Evolutionary conservation across 1,140 invertebrate species (phyloP).

Genomic region (Nilaparvata lugens): DNA sequence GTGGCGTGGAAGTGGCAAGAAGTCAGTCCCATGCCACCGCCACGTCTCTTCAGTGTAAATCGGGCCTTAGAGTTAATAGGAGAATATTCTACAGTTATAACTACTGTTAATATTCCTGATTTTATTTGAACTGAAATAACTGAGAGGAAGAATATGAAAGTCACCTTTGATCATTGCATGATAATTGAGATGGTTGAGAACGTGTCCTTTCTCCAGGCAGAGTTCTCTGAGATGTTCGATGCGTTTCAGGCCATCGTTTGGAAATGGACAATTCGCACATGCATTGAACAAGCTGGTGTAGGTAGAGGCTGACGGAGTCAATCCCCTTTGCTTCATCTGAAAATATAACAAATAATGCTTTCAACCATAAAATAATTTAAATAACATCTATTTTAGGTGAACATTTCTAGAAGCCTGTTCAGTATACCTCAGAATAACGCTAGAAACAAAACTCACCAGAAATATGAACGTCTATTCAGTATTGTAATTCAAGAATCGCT

Average conservation of each 20-base stretch:
- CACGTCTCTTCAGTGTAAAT: too few species aligned
- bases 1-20: too few species aligned
- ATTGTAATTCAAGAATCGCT: too few species aligned
- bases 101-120: not conserved
- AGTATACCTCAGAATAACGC: too few species aligned
- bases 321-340: conserved; percentile 62
- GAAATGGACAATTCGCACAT: conserved; percentile 69
- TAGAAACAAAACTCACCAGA: too few species aligned
- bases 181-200: conserved; percentile 67
- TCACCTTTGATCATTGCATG: conserved; percentile 76
- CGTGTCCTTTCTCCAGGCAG: conserved; percentile 55
- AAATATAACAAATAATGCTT: conserved; percentile 13
- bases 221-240: conserved; percentile 53
- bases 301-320: conserved; percentile 54
- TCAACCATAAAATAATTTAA: not conserved
- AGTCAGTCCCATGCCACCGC: too few species aligned
- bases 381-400: too few species aligned
- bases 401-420: too few species aligned
- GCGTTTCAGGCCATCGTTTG: conserved; percentile 48
- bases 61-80: too few species aligned
- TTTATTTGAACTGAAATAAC: too few species aligned
- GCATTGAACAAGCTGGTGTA: conserved; percentile 82
- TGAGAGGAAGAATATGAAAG: too few species aligned
- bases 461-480: too few species aligned
- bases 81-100: not conserved